Evolutionary conservation across 2,888 invertebrate genomes (phyloP).

Genomic region (Prosapia bicincta): DNA sequence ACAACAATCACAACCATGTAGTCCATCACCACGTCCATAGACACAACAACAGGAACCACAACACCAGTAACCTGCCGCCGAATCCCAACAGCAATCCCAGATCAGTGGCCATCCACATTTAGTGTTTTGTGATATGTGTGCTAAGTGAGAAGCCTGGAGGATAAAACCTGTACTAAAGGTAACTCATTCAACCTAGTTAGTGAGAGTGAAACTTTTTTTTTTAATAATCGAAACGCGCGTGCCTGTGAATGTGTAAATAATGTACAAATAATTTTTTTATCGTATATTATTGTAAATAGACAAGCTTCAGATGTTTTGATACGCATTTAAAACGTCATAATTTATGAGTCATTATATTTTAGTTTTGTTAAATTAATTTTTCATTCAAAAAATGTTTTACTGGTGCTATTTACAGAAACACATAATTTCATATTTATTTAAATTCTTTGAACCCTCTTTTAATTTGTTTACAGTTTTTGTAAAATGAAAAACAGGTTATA

Average conservation of each 20-base stretch:
- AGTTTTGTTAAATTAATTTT: constrained; percentile 1
- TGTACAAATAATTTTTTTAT: constrained; percentile 17
- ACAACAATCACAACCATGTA: constrained; percentile 51
- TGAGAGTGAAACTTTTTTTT: constrained; percentile 12
- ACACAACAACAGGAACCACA: constrained; percentile 55
- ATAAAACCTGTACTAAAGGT: constrained; percentile 12
- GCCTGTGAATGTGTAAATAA: constrained; percentile 20
- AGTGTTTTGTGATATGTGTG: constrained; percentile 21
- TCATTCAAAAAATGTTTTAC: background rate
- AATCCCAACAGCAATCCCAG: constrained; percentile 54
- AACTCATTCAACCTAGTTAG: constrained; percentile 10
- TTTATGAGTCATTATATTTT: constrained; percentile 28
- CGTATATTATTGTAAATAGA: constrained; percentile 19
- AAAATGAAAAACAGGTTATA: background rate
- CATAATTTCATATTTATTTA: background rate
- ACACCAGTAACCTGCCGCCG: constrained; percentile 53
- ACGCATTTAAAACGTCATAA: constrained; percentile 21
- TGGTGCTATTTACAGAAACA: background rate
- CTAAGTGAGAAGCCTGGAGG: background rate
- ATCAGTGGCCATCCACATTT: constrained; percentile 74
- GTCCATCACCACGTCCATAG: constrained; percentile 49
- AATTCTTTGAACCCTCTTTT: background rate
- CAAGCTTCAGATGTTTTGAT: constrained; percentile 20
- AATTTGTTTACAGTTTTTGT: background rate
- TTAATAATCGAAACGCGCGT: constrained; percentile 17